Evolutionary conservation across 92 coral and sea anemone genomes (phyloP).

Genomic region (Bergia puertoricense): DNA sequence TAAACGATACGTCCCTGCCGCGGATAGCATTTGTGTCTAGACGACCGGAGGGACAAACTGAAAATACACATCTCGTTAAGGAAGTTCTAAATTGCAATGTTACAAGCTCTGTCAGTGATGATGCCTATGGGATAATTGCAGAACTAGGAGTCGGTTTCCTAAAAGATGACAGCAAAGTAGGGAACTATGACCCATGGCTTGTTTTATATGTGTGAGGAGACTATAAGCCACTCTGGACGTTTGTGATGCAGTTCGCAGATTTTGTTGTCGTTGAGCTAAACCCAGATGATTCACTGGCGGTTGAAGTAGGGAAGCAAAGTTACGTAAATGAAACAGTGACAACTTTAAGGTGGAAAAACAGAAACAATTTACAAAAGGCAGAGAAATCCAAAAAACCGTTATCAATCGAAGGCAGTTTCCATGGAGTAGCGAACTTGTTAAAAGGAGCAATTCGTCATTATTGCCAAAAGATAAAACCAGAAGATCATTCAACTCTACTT

Average conservation of each 20-base stretch:
- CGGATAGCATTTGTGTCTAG: conserved; percentile 21
- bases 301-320: not conserved
- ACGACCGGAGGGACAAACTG: conserved; percentile 9
- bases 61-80: not conserved
- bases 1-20: not conserved
- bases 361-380: not conserved
- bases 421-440: conserved; percentile 2
- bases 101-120: conserved; percentile 2
- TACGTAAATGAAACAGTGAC: not conserved
- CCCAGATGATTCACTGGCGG: not conserved
- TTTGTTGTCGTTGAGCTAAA: conserved; percentile 8
- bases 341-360: not conserved
- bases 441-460: not conserved
- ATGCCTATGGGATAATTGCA: not conserved
- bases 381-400: not conserved
- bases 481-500: not conserved
- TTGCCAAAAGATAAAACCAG: conserved; percentile 1
- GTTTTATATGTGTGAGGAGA: conserved; percentile 2
- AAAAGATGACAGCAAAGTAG: not conserved
- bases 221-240: not conserved
- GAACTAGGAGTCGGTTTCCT: conserved; percentile 23
- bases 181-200: conserved; percentile 1
- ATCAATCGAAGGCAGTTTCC: conserved; percentile 14
- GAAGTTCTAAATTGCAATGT: not conserved
- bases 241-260: conserved; percentile 8